These are phyloP conservation scores for Ephialtes manifestator DNA, from an alignment of 2,888 invertebrate genomes.

Conservation along the genomic window DNA sequence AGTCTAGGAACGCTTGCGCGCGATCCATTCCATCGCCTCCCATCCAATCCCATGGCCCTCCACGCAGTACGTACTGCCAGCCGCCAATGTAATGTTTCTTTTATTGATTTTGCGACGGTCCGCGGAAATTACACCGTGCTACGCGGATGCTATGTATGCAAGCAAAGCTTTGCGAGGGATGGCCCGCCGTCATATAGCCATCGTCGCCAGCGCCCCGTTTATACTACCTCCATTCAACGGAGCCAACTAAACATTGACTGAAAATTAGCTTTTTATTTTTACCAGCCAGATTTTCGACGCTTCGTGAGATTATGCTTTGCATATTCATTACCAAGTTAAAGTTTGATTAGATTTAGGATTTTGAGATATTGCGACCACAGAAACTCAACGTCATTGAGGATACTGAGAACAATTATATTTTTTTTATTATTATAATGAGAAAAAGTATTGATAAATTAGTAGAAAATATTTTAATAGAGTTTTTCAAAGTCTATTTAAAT, in stretches of 20 bases:
- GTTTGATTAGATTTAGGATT: too few relatives aligned
- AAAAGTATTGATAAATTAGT: too few relatives aligned
- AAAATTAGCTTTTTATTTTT: slow-evolving; percentile 9
- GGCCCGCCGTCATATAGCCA: slow-evolving; percentile 28
- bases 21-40: slow-evolving; percentile 83
- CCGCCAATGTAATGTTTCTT: slow-evolving; percentile 86
- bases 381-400: too few relatives aligned
- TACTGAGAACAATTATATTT: too few relatives aligned
- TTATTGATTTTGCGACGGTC: slow-evolving; percentile 86
- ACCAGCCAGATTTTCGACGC: neutral
- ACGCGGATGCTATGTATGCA: slow-evolving; percentile 44
- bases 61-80: slow-evolving; percentile 77
- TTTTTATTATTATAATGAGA: too few relatives aligned
- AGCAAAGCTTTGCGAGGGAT: slow-evolving; percentile 44
- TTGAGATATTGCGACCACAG: too few relatives aligned
- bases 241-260: slow-evolving; percentile 5
- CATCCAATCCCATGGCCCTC: slow-evolving; percentile 84
- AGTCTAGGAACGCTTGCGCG: slow-evolving; percentile 84
- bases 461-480: too few relatives aligned
- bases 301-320: neutral
- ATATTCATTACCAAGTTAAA: neutral
- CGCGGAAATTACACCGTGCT: slow-evolving; percentile 84
- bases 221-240: neutral
- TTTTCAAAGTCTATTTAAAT: too few relatives aligned
- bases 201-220: slow-evolving; percentile 32